phyloP scores from a whole-genome alignment of 2,113 vertebrate species.

The Mormyrus iriodes region DNA sequence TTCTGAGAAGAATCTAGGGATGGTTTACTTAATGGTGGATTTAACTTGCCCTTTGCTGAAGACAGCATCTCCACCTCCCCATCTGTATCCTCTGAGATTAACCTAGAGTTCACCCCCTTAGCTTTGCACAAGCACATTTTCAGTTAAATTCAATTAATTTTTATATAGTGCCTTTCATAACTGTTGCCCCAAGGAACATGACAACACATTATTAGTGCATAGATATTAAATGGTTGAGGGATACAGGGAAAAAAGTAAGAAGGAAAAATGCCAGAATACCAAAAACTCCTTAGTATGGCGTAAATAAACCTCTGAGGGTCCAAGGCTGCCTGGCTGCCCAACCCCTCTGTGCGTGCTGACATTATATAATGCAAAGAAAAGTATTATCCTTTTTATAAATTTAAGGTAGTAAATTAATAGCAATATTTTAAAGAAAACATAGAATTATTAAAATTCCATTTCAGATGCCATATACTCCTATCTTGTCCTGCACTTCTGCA shows the following conservation, averaged over 20 bases:
- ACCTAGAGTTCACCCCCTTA: not conserved
- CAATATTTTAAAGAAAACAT: not conserved
- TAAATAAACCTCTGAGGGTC: not conserved
- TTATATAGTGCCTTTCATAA: not conserved
- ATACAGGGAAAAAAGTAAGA: not conserved
- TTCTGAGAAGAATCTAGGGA: not conserved
- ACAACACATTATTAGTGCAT: not conserved
- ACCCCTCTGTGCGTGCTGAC: not conserved
- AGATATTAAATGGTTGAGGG: not conserved
- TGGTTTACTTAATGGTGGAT: not conserved
- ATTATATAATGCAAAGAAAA: not conserved
- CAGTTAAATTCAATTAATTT: not conserved
- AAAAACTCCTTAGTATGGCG: not conserved
- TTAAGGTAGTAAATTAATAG: not conserved
- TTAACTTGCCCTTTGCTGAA: not conserved
- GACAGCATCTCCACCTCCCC: not conserved
- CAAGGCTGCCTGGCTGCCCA: not conserved
- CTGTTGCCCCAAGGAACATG: not conserved
- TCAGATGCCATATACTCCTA: not conserved
- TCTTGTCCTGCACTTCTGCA: not conserved
- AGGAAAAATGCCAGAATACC: not conserved
- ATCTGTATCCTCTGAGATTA: not conserved
- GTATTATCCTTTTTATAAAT: not conserved
- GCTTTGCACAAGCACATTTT: not conserved
- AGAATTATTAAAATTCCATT: not conserved